Base-by-base conservation (phyloP, 2,888 invertebrate genomes). In the Cephus rjabovi region DNA sequence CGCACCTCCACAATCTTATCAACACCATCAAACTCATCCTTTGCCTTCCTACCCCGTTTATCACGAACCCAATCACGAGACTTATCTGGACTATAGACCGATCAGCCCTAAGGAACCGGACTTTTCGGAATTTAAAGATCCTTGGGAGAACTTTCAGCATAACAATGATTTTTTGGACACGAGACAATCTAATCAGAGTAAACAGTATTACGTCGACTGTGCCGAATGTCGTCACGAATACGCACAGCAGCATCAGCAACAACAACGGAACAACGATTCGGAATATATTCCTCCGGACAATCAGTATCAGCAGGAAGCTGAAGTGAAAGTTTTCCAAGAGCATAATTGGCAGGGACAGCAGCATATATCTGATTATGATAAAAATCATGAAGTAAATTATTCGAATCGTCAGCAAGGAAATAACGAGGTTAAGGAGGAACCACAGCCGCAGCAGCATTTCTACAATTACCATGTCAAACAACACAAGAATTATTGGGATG, bases 91-190 rank as follows among this genome's bases (percentile, higher is more conserved):
- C 77, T 77, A 77, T 80, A 76, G 78, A 80, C 78, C 74, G 15
- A 15, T 75, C 56, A 35, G 70, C 73, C 30, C 82, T 79, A 79
- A 80, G 73, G 75, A 76, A 73, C 83, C 86, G 37, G 88, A 91
- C 83, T 90, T 90, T 84, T 88, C 89, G 82, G 92, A 92, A 83
- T 92, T 93, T 86, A 92, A 92, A 92, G 96, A 97, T 93, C 96
- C 96, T 77, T 97, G 97, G 97, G 94, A 95, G 86, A 93, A 94
- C 87, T 95, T 95, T 90, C 93, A 93, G 93, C 85, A 93, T 92
- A 75, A 69, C 56, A 11, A 71, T 73, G 74, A 6, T 56, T 23
- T 9, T 23, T 56, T 56, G 56, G 9, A 56, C 23, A 56, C 1
- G 23, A 56, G 56, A 56, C 56, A 56, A 56, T 23, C 56, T 56